These are phyloP conservation scores for Drosophila multiciliata DNA, from an alignment of 2,888 invertebrate species.

Conservation along the genomic window DNA sequence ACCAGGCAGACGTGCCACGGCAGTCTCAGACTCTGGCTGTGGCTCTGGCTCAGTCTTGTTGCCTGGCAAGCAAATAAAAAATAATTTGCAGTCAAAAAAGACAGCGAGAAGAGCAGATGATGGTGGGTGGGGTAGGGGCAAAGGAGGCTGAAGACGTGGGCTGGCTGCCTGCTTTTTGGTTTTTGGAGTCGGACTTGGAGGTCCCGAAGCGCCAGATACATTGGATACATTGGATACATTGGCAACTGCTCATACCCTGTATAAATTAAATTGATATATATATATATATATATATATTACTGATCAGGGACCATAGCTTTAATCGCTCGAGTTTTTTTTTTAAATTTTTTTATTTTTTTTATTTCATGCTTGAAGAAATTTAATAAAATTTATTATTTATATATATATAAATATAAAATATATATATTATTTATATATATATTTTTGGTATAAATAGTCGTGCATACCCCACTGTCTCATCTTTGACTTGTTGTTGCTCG, in stretches of 20 bases:
- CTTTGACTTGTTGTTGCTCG: neutral
- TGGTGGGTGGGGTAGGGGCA: conserved; percentile 1
- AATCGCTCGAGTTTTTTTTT: neutral
- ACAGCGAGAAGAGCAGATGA: conserved; percentile 36
- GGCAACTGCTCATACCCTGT: conserved; percentile 25
- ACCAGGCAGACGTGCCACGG: conserved; percentile 60
- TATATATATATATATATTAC: neutral
- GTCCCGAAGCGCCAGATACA: conserved; percentile 3
- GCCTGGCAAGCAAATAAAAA: conserved; percentile 69
- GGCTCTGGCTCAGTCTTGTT: conserved; percentile 34
- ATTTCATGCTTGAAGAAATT: no score
- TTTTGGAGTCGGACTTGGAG: conserved; percentile 8
- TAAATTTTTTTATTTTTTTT: neutral
- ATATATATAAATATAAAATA: neutral
- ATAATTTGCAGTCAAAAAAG: conserved; percentile 76
- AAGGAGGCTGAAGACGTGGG: conserved; percentile 24
- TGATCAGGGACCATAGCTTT: neutral
- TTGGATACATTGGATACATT: neutral
- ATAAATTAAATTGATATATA: neutral
- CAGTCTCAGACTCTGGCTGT: conserved; percentile 4
- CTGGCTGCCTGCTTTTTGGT: conserved; percentile 12
- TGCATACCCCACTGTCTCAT: conserved; percentile 2
- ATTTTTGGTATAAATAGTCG: neutral
- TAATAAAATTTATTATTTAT: no score
- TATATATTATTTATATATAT: neutral